Conservation (phyloP, 2,797 vertebrate genomes). For the Bufotes viridis region DNA sequence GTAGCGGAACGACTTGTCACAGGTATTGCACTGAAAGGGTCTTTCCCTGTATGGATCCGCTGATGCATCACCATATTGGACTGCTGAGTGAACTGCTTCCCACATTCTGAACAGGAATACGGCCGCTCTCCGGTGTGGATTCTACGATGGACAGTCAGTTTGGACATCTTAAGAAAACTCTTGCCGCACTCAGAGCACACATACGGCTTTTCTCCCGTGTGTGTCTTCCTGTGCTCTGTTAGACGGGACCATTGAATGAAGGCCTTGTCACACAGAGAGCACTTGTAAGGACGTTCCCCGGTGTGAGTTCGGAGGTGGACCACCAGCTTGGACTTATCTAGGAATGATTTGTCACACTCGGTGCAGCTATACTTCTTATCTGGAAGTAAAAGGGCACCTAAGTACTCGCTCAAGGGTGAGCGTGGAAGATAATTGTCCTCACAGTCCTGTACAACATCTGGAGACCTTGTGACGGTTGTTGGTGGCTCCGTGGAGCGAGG, state of each 20-base stretch:
- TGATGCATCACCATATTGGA: constrained; percentile 47
- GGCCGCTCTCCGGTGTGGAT: constrained; percentile 69
- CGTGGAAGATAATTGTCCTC: constrained; percentile 27
- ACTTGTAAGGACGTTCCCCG: constrained; percentile 62
- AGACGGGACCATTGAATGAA: constrained; percentile 62
- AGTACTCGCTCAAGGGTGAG: constrained; percentile 35
- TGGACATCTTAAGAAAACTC: constrained; percentile 70
- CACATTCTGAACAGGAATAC: constrained; percentile 51
- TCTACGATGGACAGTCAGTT: constrained; percentile 68
- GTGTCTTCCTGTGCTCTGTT: constrained; percentile 63
- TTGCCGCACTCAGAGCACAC: constrained; percentile 69
- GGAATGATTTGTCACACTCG: constrained; percentile 26
- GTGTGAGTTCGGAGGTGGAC: constrained; percentile 60
- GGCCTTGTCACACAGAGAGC: constrained; percentile 61
- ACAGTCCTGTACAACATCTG: background rate
- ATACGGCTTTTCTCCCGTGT: constrained; percentile 70
- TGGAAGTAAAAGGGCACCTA: constrained; percentile 28
- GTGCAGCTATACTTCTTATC: constrained; percentile 43
- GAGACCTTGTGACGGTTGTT: background rate
- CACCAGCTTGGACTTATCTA: constrained; percentile 46
- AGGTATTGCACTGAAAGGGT: constrained; percentile 57
- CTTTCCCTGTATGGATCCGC: constrained; percentile 61
- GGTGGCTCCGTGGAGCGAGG: background rate
- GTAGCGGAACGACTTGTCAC: constrained; percentile 63
- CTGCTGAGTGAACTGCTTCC: constrained; percentile 51